Evolutionary conservation across 2,797 vertebrate genomes (phyloP), one percentile per base, ranked within the genome.

Genomic region (Hyperoplus immaculatus): DNA sequence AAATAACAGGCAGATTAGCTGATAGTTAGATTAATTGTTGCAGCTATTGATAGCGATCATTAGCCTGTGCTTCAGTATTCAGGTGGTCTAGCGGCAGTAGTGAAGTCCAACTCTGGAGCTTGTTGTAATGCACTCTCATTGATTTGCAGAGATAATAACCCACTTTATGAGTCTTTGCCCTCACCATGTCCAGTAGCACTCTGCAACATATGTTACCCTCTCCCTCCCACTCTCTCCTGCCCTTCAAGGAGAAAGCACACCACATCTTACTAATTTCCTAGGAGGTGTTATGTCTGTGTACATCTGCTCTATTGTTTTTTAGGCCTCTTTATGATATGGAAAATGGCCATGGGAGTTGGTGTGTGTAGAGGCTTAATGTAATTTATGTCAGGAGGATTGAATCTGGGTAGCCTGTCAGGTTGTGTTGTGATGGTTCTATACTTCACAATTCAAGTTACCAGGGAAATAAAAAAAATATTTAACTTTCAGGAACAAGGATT

Each of bases 141-240:
- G 92, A 94, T 94, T 93, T 92, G 91, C 88, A 77, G 90, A 93
- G 87, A 88, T 92, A 93, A 93, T 90, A 94, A 93, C 88, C 75
- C 53, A 62, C 83, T 92, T 92, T 92, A 94, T 75, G 89, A 91
- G 83, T 63, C 86, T 89, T 91, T 87, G 82, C 80, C 85, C 81
- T 91, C 80, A 13, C 72, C 36, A 62, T 77, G 86, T 90, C 80
- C 87, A 90, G 72, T 64, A 72, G 83, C 63, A 61, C 87, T 78
- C 58, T 18, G 65, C 77, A 85, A 87, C 89, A 87, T 88, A 84
- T 78, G 82, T 82, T 85, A 56, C 60, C 56, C 76, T 62, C 78
- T 18, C 47, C 7, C n/a, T 53, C 74, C 65, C 47, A 49, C 47
- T 3, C 67, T 77, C 67, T 62, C 29, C 51, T 7, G 8, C 4